phyloP scores from a whole-genome alignment of 1,140 invertebrate genomes.

The Drosophila sproati region DNA sequence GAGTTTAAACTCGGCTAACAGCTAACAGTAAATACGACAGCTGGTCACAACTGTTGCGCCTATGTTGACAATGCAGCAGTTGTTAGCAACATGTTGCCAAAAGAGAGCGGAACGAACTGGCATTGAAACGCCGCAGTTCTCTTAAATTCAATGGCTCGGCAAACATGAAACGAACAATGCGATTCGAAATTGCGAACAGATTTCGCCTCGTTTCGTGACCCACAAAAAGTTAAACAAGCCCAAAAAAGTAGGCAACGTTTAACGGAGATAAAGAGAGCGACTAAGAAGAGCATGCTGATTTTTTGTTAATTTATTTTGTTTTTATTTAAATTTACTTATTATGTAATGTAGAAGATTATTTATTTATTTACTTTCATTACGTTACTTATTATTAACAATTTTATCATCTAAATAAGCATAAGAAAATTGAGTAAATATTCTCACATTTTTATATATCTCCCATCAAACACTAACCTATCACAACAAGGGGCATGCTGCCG shows the following conservation, averaged over 20 bases:
- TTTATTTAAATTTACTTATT: too few relatives aligned
- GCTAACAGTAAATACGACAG: conserved; percentile 7
- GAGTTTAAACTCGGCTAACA: neutral
- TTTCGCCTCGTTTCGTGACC: conserved; percentile 13
- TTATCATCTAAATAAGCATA: neutral
- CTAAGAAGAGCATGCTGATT: neutral
- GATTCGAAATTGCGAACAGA: neutral
- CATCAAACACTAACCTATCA: conserved; percentile 20
- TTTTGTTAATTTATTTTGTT: neutral
- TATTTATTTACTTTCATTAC: too few relatives aligned
- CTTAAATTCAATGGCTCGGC: conserved; percentile 14
- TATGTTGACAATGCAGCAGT: conserved; percentile 18
- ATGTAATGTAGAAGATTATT: too few relatives aligned
- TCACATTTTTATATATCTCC: neutral
- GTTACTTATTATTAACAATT: neutral
- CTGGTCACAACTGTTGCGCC: conserved; percentile 66
- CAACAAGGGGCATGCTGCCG: conserved; percentile 11
- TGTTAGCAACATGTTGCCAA: conserved; percentile 65
- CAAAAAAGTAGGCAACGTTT: conserved; percentile 9
- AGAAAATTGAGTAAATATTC: neutral
- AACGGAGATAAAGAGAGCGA: neutral
- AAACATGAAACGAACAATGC: neutral
- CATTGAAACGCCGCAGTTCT: conserved; percentile 37
- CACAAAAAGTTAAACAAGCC: conserved; percentile 9
- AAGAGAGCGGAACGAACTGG: conserved; percentile 56